These are phyloP conservation scores for Drosophila picticornis DNA, from an alignment of 2,888 invertebrate genomes.

Conservation along the genomic window DNA sequence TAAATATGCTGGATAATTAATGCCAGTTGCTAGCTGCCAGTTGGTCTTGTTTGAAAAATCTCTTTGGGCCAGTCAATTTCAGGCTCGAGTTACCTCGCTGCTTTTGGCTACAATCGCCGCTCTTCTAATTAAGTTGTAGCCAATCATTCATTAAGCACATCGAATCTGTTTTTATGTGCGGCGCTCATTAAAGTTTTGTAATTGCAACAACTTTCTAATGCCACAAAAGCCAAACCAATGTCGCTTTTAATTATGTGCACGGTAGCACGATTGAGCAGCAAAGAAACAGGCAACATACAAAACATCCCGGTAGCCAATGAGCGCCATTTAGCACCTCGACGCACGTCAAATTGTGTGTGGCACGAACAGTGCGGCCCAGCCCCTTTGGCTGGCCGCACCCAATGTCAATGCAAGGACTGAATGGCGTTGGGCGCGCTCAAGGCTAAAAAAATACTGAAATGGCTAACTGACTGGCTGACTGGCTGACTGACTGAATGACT, in stretches of 20 bases:
- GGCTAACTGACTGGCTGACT: slow-evolving; percentile 16
- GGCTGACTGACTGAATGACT: slow-evolving; percentile 28
- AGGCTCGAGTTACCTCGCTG: slow-evolving; percentile 57
- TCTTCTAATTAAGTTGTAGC: slow-evolving; percentile 65
- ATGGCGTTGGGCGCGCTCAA: slow-evolving; percentile 70
- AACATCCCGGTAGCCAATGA: slow-evolving; percentile 34
- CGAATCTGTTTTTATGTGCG: slow-evolving; percentile 35
- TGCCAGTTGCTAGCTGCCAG: slow-evolving; percentile 19
- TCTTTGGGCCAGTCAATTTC: slow-evolving; percentile 56
- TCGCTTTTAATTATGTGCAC: slow-evolving; percentile 74
- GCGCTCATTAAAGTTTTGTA: slow-evolving; percentile 73
- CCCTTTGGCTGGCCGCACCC: slow-evolving; percentile 60
- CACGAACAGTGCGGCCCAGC: slow-evolving; percentile 46
- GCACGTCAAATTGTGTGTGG: slow-evolving; percentile 65
- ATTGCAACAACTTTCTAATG: slow-evolving; percentile 72
- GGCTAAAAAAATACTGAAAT: slow-evolving; percentile 58
- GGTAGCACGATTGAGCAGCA: slow-evolving; percentile 44
- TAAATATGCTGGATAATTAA: slow-evolving; percentile 27
- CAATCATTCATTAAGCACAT: slow-evolving; percentile 75
- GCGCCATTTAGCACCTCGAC: slow-evolving; percentile 72
- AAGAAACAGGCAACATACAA: slow-evolving; percentile 2
- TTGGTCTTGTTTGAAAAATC: slow-evolving; percentile 49
- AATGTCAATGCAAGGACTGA: slow-evolving; percentile 69
- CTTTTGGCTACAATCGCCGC: slow-evolving; percentile 45
- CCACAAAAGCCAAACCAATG: slow-evolving; percentile 71